These are phyloP conservation scores for Heliothis peltigera DNA, from an alignment of 2,888 invertebrate species.

Conservation along the genomic window DNA sequence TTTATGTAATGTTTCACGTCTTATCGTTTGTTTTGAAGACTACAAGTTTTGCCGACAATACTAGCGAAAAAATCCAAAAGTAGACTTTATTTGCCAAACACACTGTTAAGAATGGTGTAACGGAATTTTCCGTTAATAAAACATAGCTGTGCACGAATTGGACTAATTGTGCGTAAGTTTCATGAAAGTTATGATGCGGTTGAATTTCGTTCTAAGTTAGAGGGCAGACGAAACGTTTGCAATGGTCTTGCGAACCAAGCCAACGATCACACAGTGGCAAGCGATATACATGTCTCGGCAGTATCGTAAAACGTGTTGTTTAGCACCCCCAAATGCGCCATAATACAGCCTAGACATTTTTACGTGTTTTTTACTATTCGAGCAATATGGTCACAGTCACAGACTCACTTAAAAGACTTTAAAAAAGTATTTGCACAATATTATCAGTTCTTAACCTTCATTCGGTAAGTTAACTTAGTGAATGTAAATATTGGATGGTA, in stretches of 20 bases:
- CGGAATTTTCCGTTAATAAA: slow-evolving; percentile 42
- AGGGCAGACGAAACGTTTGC: slow-evolving; percentile 63
- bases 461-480: slow-evolving; percentile 45
- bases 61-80: slow-evolving; percentile 19
- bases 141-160: slow-evolving; percentile 24
- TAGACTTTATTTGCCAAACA: slow-evolving; percentile 34
- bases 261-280: slow-evolving; percentile 47
- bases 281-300: slow-evolving; percentile 63
- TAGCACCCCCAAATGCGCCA: slow-evolving; percentile 68
- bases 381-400: slow-evolving; percentile 39
- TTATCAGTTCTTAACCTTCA: slow-evolving; percentile 48
- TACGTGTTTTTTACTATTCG: slow-evolving; percentile 43
- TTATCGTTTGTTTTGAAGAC: slow-evolving; percentile 40
- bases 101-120: slow-evolving; percentile 10
- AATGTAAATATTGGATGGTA: slow-evolving; percentile 31
- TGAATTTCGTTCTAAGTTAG: slow-evolving; percentile 58
- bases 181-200: slow-evolving; percentile 43
- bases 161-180: slow-evolving; percentile 31
- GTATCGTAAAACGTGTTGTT: slow-evolving; percentile 70
- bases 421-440: slow-evolving; percentile 42
- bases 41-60: slow-evolving; percentile 19
- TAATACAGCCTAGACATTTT: slow-evolving; percentile 36
- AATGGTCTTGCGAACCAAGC: slow-evolving; percentile 42
- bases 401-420: slow-evolving; percentile 37
- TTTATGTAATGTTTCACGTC: slow-evolving; percentile 46